phyloP scores from a whole-genome alignment of 2,113 vertebrate genomes.

The Neoarius graeffei region DNA sequence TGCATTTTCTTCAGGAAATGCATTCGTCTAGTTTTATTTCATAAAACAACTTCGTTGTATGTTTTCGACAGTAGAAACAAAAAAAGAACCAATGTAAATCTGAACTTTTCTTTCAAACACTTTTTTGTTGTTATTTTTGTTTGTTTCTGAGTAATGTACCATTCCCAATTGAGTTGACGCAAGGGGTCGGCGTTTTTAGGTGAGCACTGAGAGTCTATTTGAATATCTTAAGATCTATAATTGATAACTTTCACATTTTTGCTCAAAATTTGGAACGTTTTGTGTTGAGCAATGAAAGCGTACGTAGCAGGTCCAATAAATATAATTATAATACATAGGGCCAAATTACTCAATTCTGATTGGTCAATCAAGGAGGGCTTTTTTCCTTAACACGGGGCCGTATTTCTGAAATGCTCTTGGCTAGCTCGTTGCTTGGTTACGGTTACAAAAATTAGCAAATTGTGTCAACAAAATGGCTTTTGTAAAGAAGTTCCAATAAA shows the following conservation, averaged over 20 bases:
- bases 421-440: no score
- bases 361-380: no score
- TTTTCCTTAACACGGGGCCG: no score
- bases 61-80: background rate
- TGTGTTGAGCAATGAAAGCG: background rate
- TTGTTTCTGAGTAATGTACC: background rate
- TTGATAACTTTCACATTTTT: background rate
- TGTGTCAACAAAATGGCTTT: no score
- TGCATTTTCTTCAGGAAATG: no score
- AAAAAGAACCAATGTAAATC: background rate
- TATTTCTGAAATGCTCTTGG: no score
- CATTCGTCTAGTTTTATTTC: no score
- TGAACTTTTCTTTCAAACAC: background rate
- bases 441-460: no score
- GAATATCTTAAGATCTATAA: background rate
- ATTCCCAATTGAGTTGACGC: background rate
- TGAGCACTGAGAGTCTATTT: background rate
- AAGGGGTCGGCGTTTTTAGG: background rate
- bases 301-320: background rate
- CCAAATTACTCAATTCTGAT: no score
- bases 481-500: no score
- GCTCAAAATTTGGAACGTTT: background rate
- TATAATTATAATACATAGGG: no score
- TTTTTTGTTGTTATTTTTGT: background rate
- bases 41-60: no score